A percentile compares a stretch with the other conserved stretches of the same genome.
Conservation (phyloP, 2,113 vertebrate genomes). For the Toxostoma redivivum region DNA sequence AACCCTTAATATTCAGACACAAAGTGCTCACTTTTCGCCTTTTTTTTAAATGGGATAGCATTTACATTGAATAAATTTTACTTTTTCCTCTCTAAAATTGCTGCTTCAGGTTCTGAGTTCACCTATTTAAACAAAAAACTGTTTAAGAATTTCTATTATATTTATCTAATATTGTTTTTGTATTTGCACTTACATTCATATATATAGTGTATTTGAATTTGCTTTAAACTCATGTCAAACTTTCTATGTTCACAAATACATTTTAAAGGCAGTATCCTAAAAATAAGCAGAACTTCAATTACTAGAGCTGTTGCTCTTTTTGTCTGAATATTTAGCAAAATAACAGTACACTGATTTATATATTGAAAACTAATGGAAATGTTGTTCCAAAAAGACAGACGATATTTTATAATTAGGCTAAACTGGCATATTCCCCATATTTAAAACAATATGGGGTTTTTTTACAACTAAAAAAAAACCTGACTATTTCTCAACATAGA, state of each 20-base stretch:
- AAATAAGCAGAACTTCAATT: neutral
- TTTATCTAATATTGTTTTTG: neutral
- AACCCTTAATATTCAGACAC: neutral
- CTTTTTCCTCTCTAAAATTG: neutral
- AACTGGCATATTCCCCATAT: neutral
- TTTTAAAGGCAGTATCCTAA: neutral
- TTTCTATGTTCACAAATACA: neutral
- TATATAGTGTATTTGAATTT: neutral
- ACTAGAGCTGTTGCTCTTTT: neutral
- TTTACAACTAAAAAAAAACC: neutral
- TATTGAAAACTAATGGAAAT: neutral
- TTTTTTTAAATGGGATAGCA: neutral
- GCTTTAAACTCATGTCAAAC: neutral
- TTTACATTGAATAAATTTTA: neutral
- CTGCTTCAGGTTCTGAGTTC: neutral
- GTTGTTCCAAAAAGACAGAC: neutral
- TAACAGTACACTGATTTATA: neutral
- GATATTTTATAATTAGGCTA: neutral
- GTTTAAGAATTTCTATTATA: neutral
- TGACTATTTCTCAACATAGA: neutral
- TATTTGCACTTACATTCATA: neutral
- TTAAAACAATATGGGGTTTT: neutral
- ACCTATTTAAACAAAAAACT: neutral
- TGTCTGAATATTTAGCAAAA: neutral
- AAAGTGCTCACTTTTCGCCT: accelerated